A percentile compares a stretch with the other conserved stretches of the same genome.
Conservation (phyloP, 1,140 invertebrate species). For the Asobara japonica region DNA sequence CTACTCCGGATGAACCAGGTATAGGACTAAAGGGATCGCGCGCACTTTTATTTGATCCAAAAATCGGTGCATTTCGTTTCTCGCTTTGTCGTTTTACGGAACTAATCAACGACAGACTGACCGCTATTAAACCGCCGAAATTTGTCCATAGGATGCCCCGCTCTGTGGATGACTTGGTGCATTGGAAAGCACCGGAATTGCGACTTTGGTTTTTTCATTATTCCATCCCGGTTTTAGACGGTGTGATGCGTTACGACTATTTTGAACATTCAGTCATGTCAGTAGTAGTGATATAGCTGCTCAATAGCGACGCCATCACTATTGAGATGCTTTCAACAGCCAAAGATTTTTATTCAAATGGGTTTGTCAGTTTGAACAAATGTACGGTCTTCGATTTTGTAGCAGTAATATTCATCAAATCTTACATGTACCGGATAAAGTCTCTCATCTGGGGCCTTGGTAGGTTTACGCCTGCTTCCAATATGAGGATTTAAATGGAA, state of each 20-base stretch:
- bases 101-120: background rate
- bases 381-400: conserved; percentile 31
- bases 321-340: conserved; percentile 10
- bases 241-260: conserved; percentile 32
- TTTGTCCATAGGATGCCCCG: background rate
- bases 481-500: conserved; percentile 43
- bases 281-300: conserved; percentile 23
- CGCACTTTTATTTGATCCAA: conserved; percentile 4
- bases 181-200: background rate
- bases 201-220: background rate
- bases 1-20: background rate
- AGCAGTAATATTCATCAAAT: conserved; percentile 37
- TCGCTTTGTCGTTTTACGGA: background rate
- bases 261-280: conserved; percentile 33
- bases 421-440: conserved; percentile 29
- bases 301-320: conserved; percentile 23
- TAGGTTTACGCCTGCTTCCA: conserved; percentile 36
- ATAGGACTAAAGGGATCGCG: conserved; percentile 29
- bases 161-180: background rate
- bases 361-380: conserved; percentile 27
- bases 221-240: conserved; percentile 18
- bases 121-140: background rate
- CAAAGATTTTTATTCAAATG: conserved; percentile 31
- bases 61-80: conserved; percentile 2
- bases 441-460: conserved; percentile 33